These are phyloP conservation scores for Paragorgia papillata DNA, from an alignment of 92 coral and sea anemone species.

Conservation along the genomic window DNA sequence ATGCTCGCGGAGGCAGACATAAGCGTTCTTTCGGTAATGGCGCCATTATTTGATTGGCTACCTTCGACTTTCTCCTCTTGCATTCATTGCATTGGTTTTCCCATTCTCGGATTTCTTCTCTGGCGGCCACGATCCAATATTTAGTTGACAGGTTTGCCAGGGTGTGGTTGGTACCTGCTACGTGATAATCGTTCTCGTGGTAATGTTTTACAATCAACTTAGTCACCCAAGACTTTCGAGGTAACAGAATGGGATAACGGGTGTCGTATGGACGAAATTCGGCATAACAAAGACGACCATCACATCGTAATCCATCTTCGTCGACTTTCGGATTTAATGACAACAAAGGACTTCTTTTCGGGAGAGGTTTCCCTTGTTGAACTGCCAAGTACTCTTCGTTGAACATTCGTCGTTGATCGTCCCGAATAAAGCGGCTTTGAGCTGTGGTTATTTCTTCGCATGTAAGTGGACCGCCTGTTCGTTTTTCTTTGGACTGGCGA, in stretches of 20 bases:
- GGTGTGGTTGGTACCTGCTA: slow-evolving; percentile 51
- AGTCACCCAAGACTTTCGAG: slow-evolving; percentile 48
- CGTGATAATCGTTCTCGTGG: slow-evolving; percentile 46
- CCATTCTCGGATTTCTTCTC: slow-evolving; percentile 65
- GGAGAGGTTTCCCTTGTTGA: slow-evolving; percentile 23
- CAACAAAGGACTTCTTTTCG: slow-evolving; percentile 33
- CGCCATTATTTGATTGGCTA: slow-evolving; percentile 66
- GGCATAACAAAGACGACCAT: slow-evolving; percentile 48
- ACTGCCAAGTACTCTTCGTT: slow-evolving; percentile 5
- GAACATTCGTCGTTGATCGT: too few species aligned
- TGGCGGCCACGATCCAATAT: slow-evolving; percentile 57
- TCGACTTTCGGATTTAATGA: slow-evolving; percentile 31
- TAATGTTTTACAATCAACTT: slow-evolving; percentile 48
- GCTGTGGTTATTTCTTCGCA: too few species aligned
- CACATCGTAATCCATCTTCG: slow-evolving; percentile 54
- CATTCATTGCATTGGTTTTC: slow-evolving; percentile 60
- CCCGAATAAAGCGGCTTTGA: too few species aligned
- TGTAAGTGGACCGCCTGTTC: too few species aligned
- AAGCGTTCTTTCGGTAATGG: too few species aligned
- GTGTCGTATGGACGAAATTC: slow-evolving; percentile 53
- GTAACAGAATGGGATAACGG: slow-evolving; percentile 59
- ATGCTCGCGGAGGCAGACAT: background rate
- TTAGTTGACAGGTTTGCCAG: slow-evolving; percentile 28
- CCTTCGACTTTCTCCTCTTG: slow-evolving; percentile 40
- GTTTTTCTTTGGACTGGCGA: too few species aligned